Evolutionary conservation across 2,888 invertebrate species (phyloP), one percentile per base, ranked within the genome.

Genomic region (Hirtodrosophila cameraria): DNA sequence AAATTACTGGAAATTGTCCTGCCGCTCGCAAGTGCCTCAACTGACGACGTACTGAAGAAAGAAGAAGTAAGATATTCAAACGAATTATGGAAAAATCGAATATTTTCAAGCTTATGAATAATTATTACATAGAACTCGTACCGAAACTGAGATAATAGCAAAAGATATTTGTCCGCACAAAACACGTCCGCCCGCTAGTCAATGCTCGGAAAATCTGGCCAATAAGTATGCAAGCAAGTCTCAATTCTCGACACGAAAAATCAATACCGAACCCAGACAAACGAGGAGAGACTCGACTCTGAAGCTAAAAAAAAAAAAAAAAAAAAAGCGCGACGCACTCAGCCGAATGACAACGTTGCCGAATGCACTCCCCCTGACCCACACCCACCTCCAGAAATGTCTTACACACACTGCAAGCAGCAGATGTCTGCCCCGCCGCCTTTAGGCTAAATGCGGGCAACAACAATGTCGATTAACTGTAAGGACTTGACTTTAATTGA

Each of bases 241-340:
- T 59, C 43, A 69, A 46, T 68, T 79, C 80, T 78, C 79, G 39
- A 75, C 71, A 79, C 73, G 76, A 73, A 88, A 89, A 89, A 89
- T 89, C 88, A 86, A 89, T 89, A 89, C 64, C 62, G 80, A 73
- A 75, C 72, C 48, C 85, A 76, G 82, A 73, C 79, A 67, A 82
- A 60, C 67, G 75, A 75, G 48, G 53, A 59, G 67, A 63, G 75
- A 38, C 54, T 62, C 46, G 78, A 41, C 52, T 59, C 46, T 72
- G 60, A 58, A 78, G 57, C 52, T 57, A 25, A 43, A 53, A 49
- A 18, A n/a, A n/a, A n/a, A n/a, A n/a, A n/a, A n/a, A n/a, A n/a
- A n/a, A n/a, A n/a, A n/a, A n/a, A n/a, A n/a, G n/a, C n/a, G 27
- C 53, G 66, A 50, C 43, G 33, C 43, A 25, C n/a, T n/a, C 35